Evolutionary conservation across 2,888 invertebrate genomes (phyloP).

Genomic region (Catocala sponsa): DNA sequence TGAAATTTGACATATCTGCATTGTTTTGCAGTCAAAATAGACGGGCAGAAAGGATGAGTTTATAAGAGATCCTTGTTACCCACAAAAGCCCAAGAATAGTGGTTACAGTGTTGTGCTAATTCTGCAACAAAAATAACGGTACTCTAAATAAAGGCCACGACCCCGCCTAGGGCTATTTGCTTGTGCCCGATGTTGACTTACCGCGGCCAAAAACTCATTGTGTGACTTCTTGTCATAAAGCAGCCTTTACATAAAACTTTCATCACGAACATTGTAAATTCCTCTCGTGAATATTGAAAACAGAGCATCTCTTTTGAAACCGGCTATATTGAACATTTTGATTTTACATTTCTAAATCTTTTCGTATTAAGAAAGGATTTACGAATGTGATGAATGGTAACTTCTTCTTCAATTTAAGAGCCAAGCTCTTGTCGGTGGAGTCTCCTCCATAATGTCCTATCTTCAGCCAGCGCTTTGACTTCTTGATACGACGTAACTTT

Average conservation of each 20-base stretch:
- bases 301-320: slow-evolving; percentile 63
- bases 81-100: slow-evolving; percentile 20
- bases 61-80: no score
- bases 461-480: no score
- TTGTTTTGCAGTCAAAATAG: no score
- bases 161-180: slow-evolving; percentile 81
- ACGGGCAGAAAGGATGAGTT: no score
- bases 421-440: no score
- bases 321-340: slow-evolving; percentile 60
- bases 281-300: slow-evolving; percentile 69
- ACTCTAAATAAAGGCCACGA: slow-evolving; percentile 79
- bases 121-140: slow-evolving; percentile 62
- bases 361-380: slow-evolving; percentile 43
- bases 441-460: no score
- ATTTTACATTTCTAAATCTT: slow-evolving; percentile 52
- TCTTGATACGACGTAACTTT: no score
- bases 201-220: slow-evolving; percentile 82
- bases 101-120: slow-evolving; percentile 51
- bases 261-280: slow-evolving; percentile 71
- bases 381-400: slow-evolving; percentile 17
- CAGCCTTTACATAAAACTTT: slow-evolving; percentile 70
- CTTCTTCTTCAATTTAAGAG: no score
- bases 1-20: no score
- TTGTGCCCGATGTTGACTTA: slow-evolving; percentile 74
- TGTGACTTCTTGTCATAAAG: slow-evolving; percentile 77